Base-by-base conservation (phyloP, 1,140 invertebrate species). In the Drosophila bipectinata region DNA sequence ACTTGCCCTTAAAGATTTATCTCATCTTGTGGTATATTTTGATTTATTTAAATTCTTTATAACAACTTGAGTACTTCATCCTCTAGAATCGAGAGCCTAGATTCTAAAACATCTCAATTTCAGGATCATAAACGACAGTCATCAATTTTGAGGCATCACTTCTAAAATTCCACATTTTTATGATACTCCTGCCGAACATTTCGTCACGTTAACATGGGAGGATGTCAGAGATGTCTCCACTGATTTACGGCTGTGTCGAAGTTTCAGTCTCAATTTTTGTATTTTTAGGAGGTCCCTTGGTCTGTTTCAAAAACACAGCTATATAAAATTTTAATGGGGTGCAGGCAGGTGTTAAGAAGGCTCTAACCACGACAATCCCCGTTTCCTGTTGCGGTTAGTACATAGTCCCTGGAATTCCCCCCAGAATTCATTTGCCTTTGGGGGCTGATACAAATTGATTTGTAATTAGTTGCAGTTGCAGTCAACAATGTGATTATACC, bases 391-490 rank as follows among this genome's bases (percentile, higher is more conserved):
- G 59, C 66, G 62, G 72, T 68, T 74, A 39, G 39, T 41, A 18
- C 18, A 18, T 18, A 21, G 21, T 21, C 37, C 3, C 9, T 8
- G 49, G 53, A 56, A 48, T 59, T 72, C 44, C 47, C 49, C 34
- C 15, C 52, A 51, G 61, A 53, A 39, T 54, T 37, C 39, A 39
- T 56, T 71, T 73, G 57, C 34, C 52, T 59, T 71, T 60, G 47
- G 72, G 72, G 77, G 82, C 82, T 87, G 69, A 14, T 55, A 76
- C 79, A 76, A 87, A 88, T 87, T 87, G 83, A 87, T 88, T 88
- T 88, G 83, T 87, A 87, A 87, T 87, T 87, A 87, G 83, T 71
- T 88, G 83, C 83, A 87, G 83, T 87, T 79, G 82, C 82, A 87
- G 78, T 82, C 82, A 85, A 88, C 78, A 78, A 60, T 79, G 73